Conservation (phyloP, 2,113 vertebrate genomes). For the Percopsis transmontana region DNA sequence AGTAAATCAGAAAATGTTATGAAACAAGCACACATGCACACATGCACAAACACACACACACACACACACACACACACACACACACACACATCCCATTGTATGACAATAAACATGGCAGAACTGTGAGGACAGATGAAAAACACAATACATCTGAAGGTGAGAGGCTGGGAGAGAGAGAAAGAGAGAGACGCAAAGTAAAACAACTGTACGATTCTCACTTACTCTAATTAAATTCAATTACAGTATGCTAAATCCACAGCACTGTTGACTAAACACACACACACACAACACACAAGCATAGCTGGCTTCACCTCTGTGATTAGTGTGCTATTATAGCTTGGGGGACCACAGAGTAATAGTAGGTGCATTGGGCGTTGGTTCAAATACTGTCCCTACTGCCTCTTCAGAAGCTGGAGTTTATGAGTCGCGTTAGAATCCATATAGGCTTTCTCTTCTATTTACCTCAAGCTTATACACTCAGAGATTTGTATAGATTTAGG, state of each 20-base stretch:
- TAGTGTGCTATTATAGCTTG: conserved; percentile 47
- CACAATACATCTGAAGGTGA: background rate
- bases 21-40: conserved; percentile 11
- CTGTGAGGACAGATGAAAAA: conserved; percentile 3
- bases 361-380: conserved; percentile 60
- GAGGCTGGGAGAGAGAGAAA: conserved; percentile 2
- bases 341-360: conserved; percentile 49
- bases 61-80: conserved; percentile 13
- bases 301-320: conserved; percentile 51
- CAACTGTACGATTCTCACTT: background rate
- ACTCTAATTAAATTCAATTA: conserved; percentile 5
- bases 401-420: conserved; percentile 6
- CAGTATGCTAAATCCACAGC: background rate
- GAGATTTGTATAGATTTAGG: too few relatives aligned
- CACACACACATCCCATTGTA: conserved; percentile 2
- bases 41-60: conserved; percentile 16
- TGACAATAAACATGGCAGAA: background rate
- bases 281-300: conserved; percentile 4
- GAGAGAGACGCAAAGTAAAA: conserved; percentile 11
- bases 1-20: conserved; percentile 26
- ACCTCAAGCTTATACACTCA: too few relatives aligned
- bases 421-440: conserved; percentile 1
- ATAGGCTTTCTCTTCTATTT: too few relatives aligned
- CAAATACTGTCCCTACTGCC: conserved; percentile 26
- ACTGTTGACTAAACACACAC: conserved; percentile 13